Conservation (phyloP, 2,888 invertebrate species). For the Amiota communis region DNA sequence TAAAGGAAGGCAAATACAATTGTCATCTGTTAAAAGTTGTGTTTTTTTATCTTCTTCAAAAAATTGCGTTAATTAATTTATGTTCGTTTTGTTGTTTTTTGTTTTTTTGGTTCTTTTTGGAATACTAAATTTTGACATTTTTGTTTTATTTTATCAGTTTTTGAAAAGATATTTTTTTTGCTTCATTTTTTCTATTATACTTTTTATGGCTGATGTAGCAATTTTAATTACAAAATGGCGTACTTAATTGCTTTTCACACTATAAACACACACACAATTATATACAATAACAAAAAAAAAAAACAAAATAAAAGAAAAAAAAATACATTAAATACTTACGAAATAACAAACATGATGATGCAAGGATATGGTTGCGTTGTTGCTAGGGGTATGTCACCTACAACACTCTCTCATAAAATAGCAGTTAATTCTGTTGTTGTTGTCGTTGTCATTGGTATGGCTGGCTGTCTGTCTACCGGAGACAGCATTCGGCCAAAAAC, state of each 20-base stretch:
- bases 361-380: too few species aligned
- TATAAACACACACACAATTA: slow-evolving; percentile 20
- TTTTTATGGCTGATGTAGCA: neutral
- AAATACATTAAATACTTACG: neutral
- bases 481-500: slow-evolving; percentile 63
- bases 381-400: too few species aligned
- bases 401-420: too few species aligned
- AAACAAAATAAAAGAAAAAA: neutral
- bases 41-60: too few species aligned
- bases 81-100: too few species aligned
- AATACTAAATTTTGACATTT: neutral
- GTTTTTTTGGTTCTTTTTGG: neutral
- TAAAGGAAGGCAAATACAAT: too few species aligned
- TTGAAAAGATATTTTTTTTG: neutral
- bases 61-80: too few species aligned
- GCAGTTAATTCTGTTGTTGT: neutral
- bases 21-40: too few species aligned
- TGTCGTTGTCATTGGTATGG: slow-evolving; percentile 1
- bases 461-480: slow-evolving; percentile 50
- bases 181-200: neutral
- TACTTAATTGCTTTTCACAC: slow-evolving; percentile 40
- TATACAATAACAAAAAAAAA: slow-evolving; percentile 26
- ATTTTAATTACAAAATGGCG: slow-evolving; percentile 39
- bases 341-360: too few species aligned
- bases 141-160: too few species aligned